Conservation (phyloP, 37 sponge, comb jelly and placozoan species). For the Geodia barretti region DNA sequence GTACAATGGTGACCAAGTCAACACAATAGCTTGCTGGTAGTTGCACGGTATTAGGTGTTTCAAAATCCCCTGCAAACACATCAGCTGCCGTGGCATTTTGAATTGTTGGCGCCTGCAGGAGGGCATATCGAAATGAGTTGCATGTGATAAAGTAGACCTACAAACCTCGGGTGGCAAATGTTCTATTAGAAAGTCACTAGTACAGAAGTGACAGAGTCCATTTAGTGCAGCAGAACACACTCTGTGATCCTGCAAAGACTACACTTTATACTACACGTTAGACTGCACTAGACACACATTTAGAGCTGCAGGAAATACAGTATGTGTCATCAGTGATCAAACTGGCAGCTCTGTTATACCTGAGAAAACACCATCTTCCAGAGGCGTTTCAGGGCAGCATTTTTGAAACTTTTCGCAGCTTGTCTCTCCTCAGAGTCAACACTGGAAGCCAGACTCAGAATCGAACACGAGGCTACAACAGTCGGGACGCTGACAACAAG, state of each 20-base stretch:
- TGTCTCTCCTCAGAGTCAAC: not conserved
- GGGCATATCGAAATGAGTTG: too few relatives aligned
- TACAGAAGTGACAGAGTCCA: not conserved
- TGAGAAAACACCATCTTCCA: not conserved
- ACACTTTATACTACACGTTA: too few relatives aligned
- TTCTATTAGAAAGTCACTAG: not conserved
- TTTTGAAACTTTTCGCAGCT: not conserved
- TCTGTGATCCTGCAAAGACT: too few relatives aligned
- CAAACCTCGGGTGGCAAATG: not conserved
- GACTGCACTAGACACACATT: too few relatives aligned
- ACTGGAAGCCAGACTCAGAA: not conserved
- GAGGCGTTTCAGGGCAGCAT: not conserved
- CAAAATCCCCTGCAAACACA: too few relatives aligned
- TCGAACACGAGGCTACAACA: not conserved
- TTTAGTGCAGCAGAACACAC: not conserved
- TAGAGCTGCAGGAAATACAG: too few relatives aligned
- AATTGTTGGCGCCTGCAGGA: too few relatives aligned
- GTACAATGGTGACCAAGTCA: not conserved
- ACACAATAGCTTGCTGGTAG: not conserved
- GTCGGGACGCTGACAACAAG: not conserved
- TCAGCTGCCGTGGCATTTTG: too few relatives aligned
- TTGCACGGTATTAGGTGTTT: too few relatives aligned
- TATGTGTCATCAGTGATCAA: too few relatives aligned
- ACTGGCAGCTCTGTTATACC: too few relatives aligned
- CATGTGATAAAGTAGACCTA: too few relatives aligned